Evolutionary conservation across 2,888 invertebrate species (phyloP), one percentile per base, ranked within the genome.

Genomic region (Stenichneumon culpator): DNA sequence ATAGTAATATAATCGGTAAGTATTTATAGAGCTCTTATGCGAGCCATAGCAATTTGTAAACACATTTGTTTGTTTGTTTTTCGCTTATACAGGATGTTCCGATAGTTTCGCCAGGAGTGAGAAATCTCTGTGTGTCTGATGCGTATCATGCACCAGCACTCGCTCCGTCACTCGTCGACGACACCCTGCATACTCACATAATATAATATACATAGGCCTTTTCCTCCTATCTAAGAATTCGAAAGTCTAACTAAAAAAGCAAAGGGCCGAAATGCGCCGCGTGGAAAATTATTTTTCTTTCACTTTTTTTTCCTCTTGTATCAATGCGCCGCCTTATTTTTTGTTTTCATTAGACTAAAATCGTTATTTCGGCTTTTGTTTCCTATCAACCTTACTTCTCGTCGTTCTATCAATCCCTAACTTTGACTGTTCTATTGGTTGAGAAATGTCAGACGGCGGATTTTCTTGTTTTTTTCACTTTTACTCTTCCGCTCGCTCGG

Each of bases 161-260:
- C 16, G 28, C 70, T 57, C 70, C 50, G 50, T 75, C 25, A 32
- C 70, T 82, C 65, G 52, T 52, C 73, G 73, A 77, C 70, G 57
- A 82, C 75, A 75, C 50, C 67, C 68, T 65, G 68, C 54, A 72
- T 72, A 75, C 67, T 85, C 84, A 57, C 52, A 52, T 72, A 19
- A 85, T 79, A 74, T 73, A 75, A 79, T 75, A 72, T 72, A 82
- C 79, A 39, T 79, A 92, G 92, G 92, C 92, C 91, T 89, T 92
- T 92, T 91, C 88, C 87, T 91, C 89, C 90, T 92, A 92, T 90
- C 91, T 92, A 92, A 92, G 86, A 92, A 92, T 92, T 92, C 88
- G 86, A 92, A 91, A 90, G 82, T 88, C 90, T 92, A 92, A 92
- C 90, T 91, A 91, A 91, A 92, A 87, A 89, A 89, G 88, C 89